Conservation (phyloP, 2,113 vertebrate genomes). For the Morone chrysops region DNA sequence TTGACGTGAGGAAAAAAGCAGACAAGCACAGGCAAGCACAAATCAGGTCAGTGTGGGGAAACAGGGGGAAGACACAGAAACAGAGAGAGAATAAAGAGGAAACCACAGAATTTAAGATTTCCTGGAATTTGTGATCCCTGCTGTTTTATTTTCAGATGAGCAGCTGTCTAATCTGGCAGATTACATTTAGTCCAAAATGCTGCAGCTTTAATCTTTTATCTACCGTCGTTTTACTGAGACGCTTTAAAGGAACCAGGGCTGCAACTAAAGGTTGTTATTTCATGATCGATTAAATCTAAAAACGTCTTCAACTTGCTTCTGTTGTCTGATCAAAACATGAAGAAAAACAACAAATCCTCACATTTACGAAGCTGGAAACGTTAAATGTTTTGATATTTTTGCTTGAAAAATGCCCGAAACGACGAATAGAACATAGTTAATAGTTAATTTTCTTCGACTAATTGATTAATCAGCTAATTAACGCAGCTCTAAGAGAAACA, state of each 20-base stretch:
- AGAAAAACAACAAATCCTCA: no score
- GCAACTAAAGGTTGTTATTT: no score
- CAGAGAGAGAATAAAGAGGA: not conserved
- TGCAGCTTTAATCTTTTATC: not conserved
- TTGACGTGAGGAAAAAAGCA: constrained; percentile 16
- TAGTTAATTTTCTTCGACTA: no score
- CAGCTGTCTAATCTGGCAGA: constrained; percentile 4
- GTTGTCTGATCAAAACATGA: no score
- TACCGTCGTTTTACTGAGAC: not conserved
- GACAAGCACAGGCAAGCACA: not conserved
- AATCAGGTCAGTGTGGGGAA: not conserved
- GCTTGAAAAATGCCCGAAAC: no score
- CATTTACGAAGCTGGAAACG: no score
- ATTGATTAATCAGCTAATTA: no score
- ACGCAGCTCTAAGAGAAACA: no score
- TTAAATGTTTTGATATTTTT: no score
- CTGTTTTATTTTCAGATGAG: not conserved
- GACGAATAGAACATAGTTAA: no score
- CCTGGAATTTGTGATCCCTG: constrained; percentile 7
- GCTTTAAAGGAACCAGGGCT: not conserved
- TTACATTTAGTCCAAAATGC: not conserved
- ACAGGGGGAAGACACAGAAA: not conserved
- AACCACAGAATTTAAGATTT: not conserved
- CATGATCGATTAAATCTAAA: no score
- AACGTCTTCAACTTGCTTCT: no score